phyloP scores from a whole-genome alignment of 2,888 invertebrate genomes.

The Hedya salicella region DNA sequence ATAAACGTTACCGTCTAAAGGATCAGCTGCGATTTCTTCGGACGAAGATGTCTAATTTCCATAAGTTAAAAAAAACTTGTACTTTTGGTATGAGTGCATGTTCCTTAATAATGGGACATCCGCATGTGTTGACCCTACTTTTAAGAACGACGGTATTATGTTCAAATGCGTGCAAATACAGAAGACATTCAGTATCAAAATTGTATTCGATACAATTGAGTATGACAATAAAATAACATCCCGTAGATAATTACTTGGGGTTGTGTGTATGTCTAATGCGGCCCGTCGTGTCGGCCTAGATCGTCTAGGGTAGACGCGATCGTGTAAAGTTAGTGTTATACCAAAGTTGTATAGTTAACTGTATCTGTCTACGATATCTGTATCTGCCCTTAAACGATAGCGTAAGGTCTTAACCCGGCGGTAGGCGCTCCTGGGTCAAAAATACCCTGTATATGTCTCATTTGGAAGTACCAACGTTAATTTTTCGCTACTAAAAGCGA shows the following conservation, averaged over 20 bases:
- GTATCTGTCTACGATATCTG: slow-evolving; percentile 12
- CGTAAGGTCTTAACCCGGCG: slow-evolving; percentile 23
- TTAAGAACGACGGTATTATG: background rate
- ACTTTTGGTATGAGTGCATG: no score
- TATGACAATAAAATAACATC: slow-evolving; percentile 32
- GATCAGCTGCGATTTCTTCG: no score
- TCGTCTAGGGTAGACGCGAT: slow-evolving; percentile 20
- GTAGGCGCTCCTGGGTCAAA: no score
- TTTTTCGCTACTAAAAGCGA: no score
- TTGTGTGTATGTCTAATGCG: slow-evolving; percentile 2
- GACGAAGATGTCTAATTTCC: no score
- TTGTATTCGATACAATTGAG: slow-evolving; percentile 2
- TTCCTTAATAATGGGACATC: no score
- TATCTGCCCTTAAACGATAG: slow-evolving; percentile 24
- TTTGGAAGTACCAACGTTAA: no score
- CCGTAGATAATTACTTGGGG: background rate
- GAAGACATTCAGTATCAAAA: background rate
- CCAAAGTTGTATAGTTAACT: slow-evolving; percentile 39
- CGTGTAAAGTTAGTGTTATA: slow-evolving; percentile 33
- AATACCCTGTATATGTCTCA: no score
- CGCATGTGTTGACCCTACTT: background rate
- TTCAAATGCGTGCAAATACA: background rate
- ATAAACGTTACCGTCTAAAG: no score
- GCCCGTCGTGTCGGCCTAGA: slow-evolving; percentile 13
- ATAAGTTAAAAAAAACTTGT: no score